Conservation (phyloP, 2,888 invertebrate genomes). For the Lordiphosa andalusiaca region DNA sequence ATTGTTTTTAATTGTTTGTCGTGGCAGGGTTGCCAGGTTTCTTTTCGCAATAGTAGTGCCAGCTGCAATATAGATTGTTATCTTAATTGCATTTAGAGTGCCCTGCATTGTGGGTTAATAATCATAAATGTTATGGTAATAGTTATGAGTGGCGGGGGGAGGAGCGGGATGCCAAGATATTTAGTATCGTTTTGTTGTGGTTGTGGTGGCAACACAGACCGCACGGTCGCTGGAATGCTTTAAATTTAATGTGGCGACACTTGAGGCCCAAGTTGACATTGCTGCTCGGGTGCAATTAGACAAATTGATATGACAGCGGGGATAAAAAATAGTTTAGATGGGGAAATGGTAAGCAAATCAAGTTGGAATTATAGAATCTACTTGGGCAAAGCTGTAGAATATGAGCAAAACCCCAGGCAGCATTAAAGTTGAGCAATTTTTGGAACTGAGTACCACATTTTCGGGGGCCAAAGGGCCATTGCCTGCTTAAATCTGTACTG, state of each 20-base stretch:
- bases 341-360: too few relatives aligned
- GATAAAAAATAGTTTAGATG: too few relatives aligned
- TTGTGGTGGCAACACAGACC: conserved; percentile 42
- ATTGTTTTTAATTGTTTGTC: conserved; percentile 74
- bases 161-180: conserved; percentile 34
- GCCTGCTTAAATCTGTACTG: too few relatives aligned
- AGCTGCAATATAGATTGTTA: conserved; percentile 67
- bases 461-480: too few relatives aligned
- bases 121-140: conserved; percentile 74
- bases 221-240: conserved; percentile 26
- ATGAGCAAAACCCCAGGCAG: too few relatives aligned
- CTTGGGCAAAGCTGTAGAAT: too few relatives aligned
- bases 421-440: too few relatives aligned
- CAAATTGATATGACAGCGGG: conserved; percentile 34
- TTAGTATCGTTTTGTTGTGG: conserved; percentile 23
- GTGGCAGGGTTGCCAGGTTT: conserved; percentile 54
- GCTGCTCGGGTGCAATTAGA: conserved; percentile 40
- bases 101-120: conserved; percentile 75
- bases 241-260: conserved; percentile 37
- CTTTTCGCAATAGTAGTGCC: conserved; percentile 22
- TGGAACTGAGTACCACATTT: too few relatives aligned
- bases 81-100: conserved; percentile 75
- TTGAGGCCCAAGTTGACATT: conserved; percentile 19
- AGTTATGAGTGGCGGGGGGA: conserved; percentile 36
- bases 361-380: too few relatives aligned